Evolutionary conservation across 2,113 vertebrate genomes (phyloP).

Genomic region (Gadus macrocephalus): DNA sequence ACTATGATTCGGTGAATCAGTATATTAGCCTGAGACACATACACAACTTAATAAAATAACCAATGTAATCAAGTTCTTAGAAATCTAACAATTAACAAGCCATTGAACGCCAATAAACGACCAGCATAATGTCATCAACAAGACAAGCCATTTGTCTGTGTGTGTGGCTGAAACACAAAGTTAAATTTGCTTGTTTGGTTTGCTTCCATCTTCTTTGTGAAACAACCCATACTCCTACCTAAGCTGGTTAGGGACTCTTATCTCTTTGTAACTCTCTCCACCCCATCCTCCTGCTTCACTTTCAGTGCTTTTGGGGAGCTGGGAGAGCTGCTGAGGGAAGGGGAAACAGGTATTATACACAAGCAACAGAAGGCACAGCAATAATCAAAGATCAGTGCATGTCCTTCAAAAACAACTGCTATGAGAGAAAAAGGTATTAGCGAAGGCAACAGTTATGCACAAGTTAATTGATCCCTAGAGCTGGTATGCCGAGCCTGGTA

Average conservation of each 20-base stretch:
- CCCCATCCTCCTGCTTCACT: slow-evolving; percentile 80
- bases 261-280: slow-evolving; percentile 80
- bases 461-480: neutral
- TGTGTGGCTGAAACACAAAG: slow-evolving; percentile 50
- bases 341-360: slow-evolving; percentile 78
- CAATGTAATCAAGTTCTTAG: neutral
- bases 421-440: slow-evolving; percentile 20
- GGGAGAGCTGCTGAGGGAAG: slow-evolving; percentile 82
- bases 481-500: slow-evolving; percentile 17
- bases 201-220: slow-evolving; percentile 71
- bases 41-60: neutral
- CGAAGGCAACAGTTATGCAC: slow-evolving; percentile 11
- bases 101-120: slow-evolving; percentile 33
- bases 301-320: slow-evolving; percentile 80
- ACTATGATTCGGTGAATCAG: neutral
- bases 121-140: slow-evolving; percentile 33
- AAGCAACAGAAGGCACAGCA: slow-evolving; percentile 54
- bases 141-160: slow-evolving; percentile 17
- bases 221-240: slow-evolving; percentile 83
- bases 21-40: slow-evolving; percentile 12
- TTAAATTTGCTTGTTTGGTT: slow-evolving; percentile 41
- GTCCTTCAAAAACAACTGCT: slow-evolving; percentile 30
- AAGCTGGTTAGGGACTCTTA: slow-evolving; percentile 80
- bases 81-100: slow-evolving; percentile 14
- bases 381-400: slow-evolving; percentile 47